Percentiles rank a stretch among this genome's conserved stretches.
These are phyloP conservation scores for Protobothrops flavoviridis DNA, from an alignment of 2,113 vertebrate genomes.

Conservation along the genomic window DNA sequence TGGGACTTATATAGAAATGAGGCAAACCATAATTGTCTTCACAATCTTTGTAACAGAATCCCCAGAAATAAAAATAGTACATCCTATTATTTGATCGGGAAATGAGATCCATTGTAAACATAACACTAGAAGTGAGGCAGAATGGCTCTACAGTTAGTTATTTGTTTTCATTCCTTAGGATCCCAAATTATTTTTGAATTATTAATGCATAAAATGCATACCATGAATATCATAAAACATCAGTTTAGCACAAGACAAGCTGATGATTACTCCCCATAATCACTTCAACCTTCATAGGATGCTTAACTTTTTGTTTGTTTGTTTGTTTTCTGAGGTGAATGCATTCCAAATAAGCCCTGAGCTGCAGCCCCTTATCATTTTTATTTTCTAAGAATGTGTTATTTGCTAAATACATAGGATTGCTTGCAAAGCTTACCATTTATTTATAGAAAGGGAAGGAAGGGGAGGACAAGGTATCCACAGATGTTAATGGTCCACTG, in stretches of 20 bases:
- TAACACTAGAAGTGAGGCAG: background rate
- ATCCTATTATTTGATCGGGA: background rate
- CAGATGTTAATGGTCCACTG: background rate
- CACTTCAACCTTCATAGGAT: background rate
- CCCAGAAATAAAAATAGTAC: background rate
- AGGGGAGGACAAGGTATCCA: background rate
- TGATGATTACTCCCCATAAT: background rate
- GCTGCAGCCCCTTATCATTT: background rate
- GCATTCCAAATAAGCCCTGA: background rate
- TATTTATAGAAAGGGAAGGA: background rate
- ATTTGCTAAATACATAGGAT: background rate
- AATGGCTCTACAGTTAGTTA: background rate
- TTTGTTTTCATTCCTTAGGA: background rate
- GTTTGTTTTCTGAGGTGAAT: background rate
- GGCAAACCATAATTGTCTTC: background rate
- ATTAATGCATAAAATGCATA: background rate
- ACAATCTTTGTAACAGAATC: background rate
- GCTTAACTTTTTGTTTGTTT: background rate
- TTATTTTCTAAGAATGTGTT: background rate
- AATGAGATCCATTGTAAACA: background rate
- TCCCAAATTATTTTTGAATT: background rate
- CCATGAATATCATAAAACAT: background rate
- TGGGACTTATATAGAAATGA: background rate
- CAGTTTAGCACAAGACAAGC: background rate
- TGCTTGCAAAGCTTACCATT: background rate